Conservation (phyloP, 2,797 vertebrate species). For the Dipus sagitta region DNA sequence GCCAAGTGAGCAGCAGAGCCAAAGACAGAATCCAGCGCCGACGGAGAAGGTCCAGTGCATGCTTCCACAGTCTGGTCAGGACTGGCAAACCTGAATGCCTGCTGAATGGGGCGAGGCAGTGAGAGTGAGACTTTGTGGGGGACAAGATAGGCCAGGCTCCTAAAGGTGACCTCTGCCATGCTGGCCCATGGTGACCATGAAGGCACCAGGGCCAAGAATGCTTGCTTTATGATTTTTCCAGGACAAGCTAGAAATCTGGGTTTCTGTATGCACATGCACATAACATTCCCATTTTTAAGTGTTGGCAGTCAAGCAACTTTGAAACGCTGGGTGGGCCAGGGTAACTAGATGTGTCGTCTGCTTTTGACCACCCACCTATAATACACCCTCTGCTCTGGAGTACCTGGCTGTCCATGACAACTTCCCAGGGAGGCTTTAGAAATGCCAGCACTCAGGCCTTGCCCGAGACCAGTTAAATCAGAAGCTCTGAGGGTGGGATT, state of each 20-base stretch:
- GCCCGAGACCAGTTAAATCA: slow-evolving; percentile 1
- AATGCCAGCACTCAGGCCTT: background rate
- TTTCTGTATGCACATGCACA: background rate
- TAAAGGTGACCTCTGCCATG: background rate
- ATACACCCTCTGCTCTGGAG: slow-evolving; percentile 10
- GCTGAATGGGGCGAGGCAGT: background rate
- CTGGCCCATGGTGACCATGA: accelerated
- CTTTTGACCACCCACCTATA: background rate
- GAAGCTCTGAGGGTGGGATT: slow-evolving; percentile 27
- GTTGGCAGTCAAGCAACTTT: slow-evolving; percentile 20
- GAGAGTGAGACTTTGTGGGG: background rate
- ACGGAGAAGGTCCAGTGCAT: background rate
- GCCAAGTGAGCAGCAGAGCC: slow-evolving; percentile 54
- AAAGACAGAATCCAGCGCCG: slow-evolving; percentile 22
- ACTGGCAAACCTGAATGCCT: background rate
- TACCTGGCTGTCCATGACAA: background rate
- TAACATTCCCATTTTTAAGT: slow-evolving; percentile 62
- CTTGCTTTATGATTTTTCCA: slow-evolving; percentile 23
- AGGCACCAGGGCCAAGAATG: background rate
- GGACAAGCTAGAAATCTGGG: slow-evolving; percentile 25
- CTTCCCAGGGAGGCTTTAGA: background rate
- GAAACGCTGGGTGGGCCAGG: background rate
- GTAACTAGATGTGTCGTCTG: background rate
- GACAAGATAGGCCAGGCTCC: background rate
- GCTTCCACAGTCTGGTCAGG: background rate